These are phyloP conservation scores for Drosophila pectinifera DNA, from an alignment of 1,140 invertebrate species.

Conservation along the genomic window DNA sequence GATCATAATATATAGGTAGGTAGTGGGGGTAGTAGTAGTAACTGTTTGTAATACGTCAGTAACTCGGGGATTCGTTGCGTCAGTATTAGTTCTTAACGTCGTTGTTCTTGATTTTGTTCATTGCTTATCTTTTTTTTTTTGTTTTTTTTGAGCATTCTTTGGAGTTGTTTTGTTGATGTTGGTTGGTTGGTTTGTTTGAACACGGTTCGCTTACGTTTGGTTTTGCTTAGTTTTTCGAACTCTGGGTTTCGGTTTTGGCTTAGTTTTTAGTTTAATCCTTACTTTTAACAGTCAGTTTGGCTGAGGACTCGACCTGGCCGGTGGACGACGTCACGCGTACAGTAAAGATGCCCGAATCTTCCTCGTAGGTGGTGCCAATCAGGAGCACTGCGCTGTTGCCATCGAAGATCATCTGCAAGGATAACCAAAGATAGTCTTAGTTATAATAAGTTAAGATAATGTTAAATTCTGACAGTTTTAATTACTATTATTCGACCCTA, in stretches of 20 bases:
- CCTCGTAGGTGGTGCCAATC: constrained; percentile 96
- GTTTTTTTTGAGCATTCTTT: constrained; percentile 76
- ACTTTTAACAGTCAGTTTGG: constrained; percentile 98
- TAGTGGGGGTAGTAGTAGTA: constrained; percentile 51
- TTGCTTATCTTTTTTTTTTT: constrained; percentile 25
- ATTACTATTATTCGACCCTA: neutral
- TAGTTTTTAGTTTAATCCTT: constrained; percentile 91
- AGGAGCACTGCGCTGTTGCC: constrained; percentile 94
- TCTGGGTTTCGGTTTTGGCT: constrained; percentile 75
- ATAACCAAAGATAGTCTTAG: neutral
- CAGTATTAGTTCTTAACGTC: constrained; percentile 43
- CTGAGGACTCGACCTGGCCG: constrained; percentile 96
- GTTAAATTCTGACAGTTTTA: no score
- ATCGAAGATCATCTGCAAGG: constrained; percentile 94
- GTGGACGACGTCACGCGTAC: constrained; percentile 95
- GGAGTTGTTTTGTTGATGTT: constrained; percentile 74
- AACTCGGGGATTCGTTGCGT: constrained; percentile 65
- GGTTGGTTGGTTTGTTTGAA: constrained; percentile 53
- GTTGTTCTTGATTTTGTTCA: constrained; percentile 41
- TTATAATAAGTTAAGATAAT: no score
- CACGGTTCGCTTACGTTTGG: constrained; percentile 73
- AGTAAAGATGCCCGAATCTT: constrained; percentile 96
- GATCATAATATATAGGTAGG: constrained; percentile 50
- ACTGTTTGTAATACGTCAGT: constrained; percentile 64
- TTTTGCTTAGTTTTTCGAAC: constrained; percentile 62